phyloP scores from a whole-genome alignment of 2,797 vertebrate genomes.

The Nannoperca obscura region DNA sequence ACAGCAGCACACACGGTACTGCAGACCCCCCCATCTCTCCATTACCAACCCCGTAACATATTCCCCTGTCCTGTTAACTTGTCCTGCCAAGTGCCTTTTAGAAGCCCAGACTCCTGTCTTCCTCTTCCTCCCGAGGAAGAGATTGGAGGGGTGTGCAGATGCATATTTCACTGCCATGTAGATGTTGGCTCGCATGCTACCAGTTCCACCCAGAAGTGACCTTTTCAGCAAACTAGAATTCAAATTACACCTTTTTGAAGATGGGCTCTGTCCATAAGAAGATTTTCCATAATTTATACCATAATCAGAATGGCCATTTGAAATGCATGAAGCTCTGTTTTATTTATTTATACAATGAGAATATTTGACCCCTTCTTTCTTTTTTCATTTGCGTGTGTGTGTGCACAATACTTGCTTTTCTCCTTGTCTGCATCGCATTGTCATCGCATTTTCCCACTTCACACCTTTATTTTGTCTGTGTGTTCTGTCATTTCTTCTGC shows the following conservation, averaged over 20 bases:
- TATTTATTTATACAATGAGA: constrained; percentile 25
- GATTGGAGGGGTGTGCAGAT: constrained; percentile 54
- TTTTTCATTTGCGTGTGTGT: constrained; percentile 33
- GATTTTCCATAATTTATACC: constrained; percentile 39
- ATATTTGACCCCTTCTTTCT: constrained; percentile 22
- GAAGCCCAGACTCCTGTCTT: constrained; percentile 48
- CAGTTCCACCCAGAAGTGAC: constrained; percentile 60
- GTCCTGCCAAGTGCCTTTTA: constrained; percentile 62
- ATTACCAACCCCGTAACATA: constrained; percentile 41
- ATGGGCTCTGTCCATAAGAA: constrained; percentile 37
- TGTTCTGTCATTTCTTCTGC: constrained; percentile 56
- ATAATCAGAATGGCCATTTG: constrained; percentile 45
- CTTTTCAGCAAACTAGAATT: constrained; percentile 57
- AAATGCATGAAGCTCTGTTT: constrained; percentile 57
- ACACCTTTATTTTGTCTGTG: constrained; percentile 55
- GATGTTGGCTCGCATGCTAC: constrained; percentile 63
- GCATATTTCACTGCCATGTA: constrained; percentile 57
- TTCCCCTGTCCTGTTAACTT: constrained; percentile 62
- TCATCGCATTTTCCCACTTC: constrained; percentile 27
- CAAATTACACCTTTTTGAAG: constrained; percentile 46
- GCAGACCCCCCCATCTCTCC: constrained; percentile 58
- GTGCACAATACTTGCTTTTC: constrained; percentile 34
- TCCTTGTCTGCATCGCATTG: constrained; percentile 29
- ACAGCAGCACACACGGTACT: constrained; percentile 99
- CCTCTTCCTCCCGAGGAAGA: constrained; percentile 49